Conservation (phyloP, 2,797 vertebrate genomes). For the Tolypeutes matacus region DNA sequence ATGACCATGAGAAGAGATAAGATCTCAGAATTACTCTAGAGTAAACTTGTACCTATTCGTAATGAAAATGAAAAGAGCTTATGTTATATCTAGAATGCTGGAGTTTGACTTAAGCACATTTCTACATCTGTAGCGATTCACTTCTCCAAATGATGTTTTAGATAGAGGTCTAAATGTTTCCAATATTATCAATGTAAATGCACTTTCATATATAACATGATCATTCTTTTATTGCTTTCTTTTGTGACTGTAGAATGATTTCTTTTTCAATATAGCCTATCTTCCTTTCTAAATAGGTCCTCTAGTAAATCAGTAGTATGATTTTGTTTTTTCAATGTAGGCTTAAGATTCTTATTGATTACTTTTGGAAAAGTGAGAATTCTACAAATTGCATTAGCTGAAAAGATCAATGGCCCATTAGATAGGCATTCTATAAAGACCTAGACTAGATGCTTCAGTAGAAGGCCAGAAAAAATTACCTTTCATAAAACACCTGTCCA, state of each 20-base stretch:
- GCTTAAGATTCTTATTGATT: slow-evolving; percentile 79
- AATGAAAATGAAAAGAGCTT: too few relatives aligned
- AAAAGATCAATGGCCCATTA: slow-evolving; percentile 83
- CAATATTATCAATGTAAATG: slow-evolving; percentile 30
- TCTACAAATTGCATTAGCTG: slow-evolving; percentile 80
- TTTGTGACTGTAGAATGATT: slow-evolving; percentile 65
- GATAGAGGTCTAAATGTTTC: slow-evolving; percentile 12
- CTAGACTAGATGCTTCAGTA: slow-evolving; percentile 69
- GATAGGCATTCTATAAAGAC: slow-evolving; percentile 79
- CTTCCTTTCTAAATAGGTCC: slow-evolving; percentile 60
- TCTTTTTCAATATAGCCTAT: slow-evolving; percentile 57
- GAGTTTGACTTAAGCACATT: neutral
- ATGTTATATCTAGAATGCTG: neutral
- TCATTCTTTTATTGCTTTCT: slow-evolving; percentile 63
- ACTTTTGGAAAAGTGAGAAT: slow-evolving; percentile 77
- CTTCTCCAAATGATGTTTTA: slow-evolving; percentile 40
- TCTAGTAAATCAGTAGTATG: slow-evolving; percentile 76
- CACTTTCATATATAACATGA: slow-evolving; percentile 36
- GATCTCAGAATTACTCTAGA: neutral
- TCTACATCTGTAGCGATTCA: neutral
- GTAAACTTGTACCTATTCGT: neutral
- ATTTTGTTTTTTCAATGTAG: slow-evolving; percentile 66
- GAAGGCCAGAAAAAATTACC: slow-evolving; percentile 74
- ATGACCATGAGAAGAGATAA: neutral
- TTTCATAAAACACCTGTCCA: slow-evolving; percentile 83